Conservation (phyloP, 2,113 vertebrate genomes). For the Copsychus sechellarum region DNA sequence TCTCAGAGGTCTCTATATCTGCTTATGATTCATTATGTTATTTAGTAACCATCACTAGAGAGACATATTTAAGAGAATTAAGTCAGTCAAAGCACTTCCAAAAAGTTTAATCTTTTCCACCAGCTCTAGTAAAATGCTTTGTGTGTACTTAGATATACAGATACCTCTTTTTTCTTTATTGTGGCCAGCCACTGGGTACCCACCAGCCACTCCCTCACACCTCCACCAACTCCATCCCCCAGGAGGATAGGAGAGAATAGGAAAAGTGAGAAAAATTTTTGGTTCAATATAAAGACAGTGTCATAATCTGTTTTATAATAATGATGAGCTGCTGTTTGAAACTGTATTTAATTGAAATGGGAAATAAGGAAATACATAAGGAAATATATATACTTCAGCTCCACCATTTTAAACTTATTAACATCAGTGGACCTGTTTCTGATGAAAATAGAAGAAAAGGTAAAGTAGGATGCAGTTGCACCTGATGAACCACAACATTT, state of each 20-base stretch:
- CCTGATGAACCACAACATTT: background rate
- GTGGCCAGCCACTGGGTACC: background rate
- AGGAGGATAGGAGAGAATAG: background rate
- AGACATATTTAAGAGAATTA: background rate
- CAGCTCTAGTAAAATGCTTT: background rate
- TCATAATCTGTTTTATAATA: background rate
- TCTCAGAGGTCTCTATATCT: background rate
- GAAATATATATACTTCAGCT: background rate
- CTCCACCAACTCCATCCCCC: background rate
- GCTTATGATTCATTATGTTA: background rate
- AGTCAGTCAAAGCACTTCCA: background rate
- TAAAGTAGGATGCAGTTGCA: background rate
- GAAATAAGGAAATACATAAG: background rate
- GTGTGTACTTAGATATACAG: no score
- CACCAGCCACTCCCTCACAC: background rate
- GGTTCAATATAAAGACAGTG: background rate
- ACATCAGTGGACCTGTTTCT: background rate
- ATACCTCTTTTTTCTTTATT: background rate
- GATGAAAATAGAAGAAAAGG: background rate
- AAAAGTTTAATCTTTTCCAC: background rate
- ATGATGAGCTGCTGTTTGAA: background rate
- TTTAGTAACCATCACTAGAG: background rate
- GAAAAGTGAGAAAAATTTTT: background rate
- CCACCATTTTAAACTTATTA: background rate
- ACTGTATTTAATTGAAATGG: background rate